Percentiles rank a stretch among this genome's conserved stretches.
phyloP scores from a whole-genome alignment of 2,113 vertebrate species.

The Pitta sordida region DNA sequence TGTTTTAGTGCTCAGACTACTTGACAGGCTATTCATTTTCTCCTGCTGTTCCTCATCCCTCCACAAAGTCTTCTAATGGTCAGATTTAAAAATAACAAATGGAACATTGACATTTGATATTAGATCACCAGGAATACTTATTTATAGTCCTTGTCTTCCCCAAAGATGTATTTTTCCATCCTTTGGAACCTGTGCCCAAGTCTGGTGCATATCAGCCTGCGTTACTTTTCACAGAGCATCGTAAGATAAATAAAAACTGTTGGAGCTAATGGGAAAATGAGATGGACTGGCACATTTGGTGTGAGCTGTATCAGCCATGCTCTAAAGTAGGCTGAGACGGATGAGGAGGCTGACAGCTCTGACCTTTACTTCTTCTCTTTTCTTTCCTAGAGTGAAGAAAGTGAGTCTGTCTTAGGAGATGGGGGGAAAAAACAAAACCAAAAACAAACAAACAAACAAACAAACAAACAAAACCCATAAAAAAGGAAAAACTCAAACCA shows the following conservation, averaged over 20 bases:
- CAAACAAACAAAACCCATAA: too few species aligned
- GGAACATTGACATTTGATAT: neutral
- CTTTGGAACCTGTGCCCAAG: neutral
- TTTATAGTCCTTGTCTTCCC: neutral
- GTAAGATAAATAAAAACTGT: neutral
- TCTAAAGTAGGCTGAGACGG: neutral
- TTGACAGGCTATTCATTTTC: neutral
- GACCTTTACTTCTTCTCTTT: neutral
- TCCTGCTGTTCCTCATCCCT: neutral
- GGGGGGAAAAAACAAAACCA: neutral
- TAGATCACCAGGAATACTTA: neutral
- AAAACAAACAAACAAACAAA: too few species aligned
- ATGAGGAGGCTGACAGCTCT: neutral
- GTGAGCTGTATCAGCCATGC: neutral
- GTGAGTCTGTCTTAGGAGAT: neutral
- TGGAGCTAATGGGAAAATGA: neutral
- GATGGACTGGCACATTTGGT: neutral
- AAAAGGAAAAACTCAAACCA: too few species aligned
- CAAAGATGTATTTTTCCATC: neutral
- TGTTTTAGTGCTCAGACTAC: neutral
- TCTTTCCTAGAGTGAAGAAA: neutral
- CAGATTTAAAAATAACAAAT: conserved; percentile 21
- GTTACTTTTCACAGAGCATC: neutral
- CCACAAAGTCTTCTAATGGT: neutral
- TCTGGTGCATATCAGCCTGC: fast-evolving